Conservation (phyloP, 2,113 vertebrate species). For the Chlamydotis undulata region DNA sequence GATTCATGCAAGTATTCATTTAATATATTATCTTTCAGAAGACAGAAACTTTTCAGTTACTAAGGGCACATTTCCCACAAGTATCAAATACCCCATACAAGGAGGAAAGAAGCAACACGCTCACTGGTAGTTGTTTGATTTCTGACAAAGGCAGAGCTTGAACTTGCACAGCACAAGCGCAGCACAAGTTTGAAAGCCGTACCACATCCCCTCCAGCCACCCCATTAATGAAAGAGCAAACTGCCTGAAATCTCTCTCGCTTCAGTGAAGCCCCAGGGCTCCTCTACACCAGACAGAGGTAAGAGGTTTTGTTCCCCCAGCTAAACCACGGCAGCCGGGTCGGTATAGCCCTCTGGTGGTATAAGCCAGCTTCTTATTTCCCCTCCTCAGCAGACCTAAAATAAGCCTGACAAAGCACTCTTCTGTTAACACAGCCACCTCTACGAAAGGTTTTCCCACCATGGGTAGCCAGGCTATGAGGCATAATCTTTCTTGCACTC, state of each 20-base stretch:
- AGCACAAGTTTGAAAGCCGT: neutral
- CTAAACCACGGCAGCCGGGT: neutral
- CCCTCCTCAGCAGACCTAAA: neutral
- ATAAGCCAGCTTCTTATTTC: neutral
- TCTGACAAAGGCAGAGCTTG: neutral
- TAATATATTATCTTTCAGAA: neutral
- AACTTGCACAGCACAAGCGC: neutral
- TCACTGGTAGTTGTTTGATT: neutral
- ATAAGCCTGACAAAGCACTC: neutral
- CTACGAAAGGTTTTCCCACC: neutral
- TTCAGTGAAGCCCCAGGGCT: neutral
- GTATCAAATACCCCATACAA: neutral
- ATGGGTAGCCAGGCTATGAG: neutral
- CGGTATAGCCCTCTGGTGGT: constrained; percentile 20
- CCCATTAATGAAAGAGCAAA: neutral
- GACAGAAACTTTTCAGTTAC: neutral
- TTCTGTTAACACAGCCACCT: neutral
- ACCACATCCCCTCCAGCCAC: neutral
- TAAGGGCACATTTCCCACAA: constrained; percentile 1
- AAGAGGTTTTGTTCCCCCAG: neutral
- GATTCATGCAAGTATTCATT: constrained; percentile 10
- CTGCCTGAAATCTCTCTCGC: neutral
- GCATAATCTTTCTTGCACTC: neutral
- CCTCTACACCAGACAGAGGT: neutral
- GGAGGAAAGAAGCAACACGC: neutral